Evolutionary conservation across 1,140 invertebrate genomes (phyloP), one percentile per base, ranked within the genome.

Genomic region (Teleogryllus occipitalis): DNA sequence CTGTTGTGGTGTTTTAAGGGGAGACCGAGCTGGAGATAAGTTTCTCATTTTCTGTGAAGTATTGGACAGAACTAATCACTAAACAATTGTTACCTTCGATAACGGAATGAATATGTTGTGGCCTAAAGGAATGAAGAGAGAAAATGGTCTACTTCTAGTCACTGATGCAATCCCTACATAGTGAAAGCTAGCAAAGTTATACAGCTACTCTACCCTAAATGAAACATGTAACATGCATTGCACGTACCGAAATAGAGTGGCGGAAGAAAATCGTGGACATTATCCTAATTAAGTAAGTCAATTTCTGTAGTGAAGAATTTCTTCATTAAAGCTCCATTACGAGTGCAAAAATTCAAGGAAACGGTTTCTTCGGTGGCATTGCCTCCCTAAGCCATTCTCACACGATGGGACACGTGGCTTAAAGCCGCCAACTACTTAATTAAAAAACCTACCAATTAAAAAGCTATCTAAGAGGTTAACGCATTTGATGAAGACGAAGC

Each of bases 161-260:
- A 80, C 81, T 18, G 83, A 84, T 76, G 82, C 81, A 79, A 82
- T 82, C 8, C 81, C 81, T 84, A 84, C 80, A 84, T 84, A 83
- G 80, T 81, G 15, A 83, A 82, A 82, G 82, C 83, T 72, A 82
- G 78, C 47, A 22, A 82, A 79, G 80, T 77, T 76, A 79, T 84
- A 74, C 80, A 83, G 82, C 76, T 80, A 78, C 27, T 39, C 27
- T 7, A 75, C 74, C 74, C 74, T 75, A 75, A 75, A 22, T 82
- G 82, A 76, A 82, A 78, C 81, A 82, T 48, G 15, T 78, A n/a
- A 78, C 49, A 27, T 49, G 77, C 47, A 21, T 78, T 49, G 47
- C 39, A 7, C 47, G 49, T 22, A 7, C 22, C 49, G 5, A 54
- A 22, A 78, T 54, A 48, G 49, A 27, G 27, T 78, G 6, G 47